phyloP scores from a whole-genome alignment of 2,113 vertebrate species.

The Seriola dumerili region DNA sequence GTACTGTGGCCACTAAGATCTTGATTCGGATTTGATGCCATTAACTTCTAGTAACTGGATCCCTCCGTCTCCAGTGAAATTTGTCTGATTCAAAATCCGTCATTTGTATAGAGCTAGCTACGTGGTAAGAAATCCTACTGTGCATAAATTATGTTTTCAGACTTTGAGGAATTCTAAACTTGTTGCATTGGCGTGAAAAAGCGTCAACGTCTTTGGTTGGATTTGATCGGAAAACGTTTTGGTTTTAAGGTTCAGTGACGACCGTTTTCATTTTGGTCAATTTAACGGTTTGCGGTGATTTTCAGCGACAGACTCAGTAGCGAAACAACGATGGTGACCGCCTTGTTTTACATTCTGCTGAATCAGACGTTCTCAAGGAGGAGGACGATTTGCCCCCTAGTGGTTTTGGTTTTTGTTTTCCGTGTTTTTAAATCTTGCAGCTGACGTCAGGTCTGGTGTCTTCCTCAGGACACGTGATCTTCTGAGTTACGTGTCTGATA shows the following conservation, averaged over 20 bases:
- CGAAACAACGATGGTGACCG: no score
- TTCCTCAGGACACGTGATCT: background rate
- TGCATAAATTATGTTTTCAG: background rate
- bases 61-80: no score
- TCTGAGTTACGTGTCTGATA: background rate
- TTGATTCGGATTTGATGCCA: no score
- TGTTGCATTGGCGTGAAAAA: background rate
- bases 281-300: background rate
- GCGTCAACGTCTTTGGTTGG: conserved; percentile 33
- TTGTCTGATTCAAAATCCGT: no score
- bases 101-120: no score
- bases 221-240: background rate
- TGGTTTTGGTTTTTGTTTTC: no score
- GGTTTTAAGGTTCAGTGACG: conserved; percentile 13
- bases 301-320: no score
- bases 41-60: no score
- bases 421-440: background rate
- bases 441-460: background rate
- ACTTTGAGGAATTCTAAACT: background rate
- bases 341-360: no score
- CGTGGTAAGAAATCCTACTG: no score
- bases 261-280: background rate
- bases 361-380: background rate
- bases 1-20: background rate
- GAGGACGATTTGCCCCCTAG: background rate